Conservation (phyloP, 2,113 vertebrate species). For the Atrichornis clamosus region DNA sequence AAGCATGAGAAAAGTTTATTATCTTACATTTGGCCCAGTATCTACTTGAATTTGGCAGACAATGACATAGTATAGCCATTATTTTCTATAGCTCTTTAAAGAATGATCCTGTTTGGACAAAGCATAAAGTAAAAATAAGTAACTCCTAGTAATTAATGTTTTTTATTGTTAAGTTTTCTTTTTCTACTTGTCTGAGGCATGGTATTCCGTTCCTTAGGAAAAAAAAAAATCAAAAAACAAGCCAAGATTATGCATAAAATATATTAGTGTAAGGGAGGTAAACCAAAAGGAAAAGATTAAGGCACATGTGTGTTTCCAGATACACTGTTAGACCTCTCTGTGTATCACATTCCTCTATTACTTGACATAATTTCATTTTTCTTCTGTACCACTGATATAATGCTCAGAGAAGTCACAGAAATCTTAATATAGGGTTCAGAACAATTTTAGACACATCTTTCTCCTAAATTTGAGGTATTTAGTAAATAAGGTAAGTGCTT, state of each 20-base stretch:
- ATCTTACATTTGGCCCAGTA: background rate
- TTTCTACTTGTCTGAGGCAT: background rate
- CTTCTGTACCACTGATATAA: background rate
- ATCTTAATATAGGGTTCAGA: background rate
- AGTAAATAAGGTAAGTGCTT: background rate
- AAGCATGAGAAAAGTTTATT: background rate
- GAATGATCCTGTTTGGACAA: background rate
- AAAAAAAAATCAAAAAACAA: background rate
- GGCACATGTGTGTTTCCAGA: background rate
- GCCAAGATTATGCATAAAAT: background rate
- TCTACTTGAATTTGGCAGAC: background rate
- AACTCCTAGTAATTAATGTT: background rate
- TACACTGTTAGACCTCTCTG: background rate
- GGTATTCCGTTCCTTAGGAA: background rate
- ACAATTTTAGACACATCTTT: background rate
- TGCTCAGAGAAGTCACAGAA: background rate
- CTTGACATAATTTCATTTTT: background rate
- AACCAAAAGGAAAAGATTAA: background rate
- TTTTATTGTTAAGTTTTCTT: background rate
- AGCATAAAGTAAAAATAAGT: background rate
- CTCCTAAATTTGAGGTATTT: background rate
- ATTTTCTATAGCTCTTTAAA: background rate
- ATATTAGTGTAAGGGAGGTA: background rate
- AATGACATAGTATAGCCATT: background rate
- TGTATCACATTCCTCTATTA: background rate